Evolutionary conservation across 2,888 invertebrate species (phyloP).

Genomic region (Acrobasis repandana): DNA sequence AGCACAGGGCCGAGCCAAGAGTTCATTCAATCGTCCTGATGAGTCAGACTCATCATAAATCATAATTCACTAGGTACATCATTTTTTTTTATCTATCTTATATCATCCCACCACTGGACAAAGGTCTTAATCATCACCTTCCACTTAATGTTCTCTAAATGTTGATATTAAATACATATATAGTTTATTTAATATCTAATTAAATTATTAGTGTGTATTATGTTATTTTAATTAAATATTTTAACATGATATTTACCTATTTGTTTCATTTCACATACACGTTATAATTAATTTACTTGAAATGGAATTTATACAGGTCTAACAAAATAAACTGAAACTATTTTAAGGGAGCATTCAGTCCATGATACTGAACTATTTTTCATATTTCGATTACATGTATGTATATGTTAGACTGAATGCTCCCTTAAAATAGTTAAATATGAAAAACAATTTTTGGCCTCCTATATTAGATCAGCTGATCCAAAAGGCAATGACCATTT

Average conservation of each 20-base stretch:
- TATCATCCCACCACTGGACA: no score
- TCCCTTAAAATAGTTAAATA: no score
- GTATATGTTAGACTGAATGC: no score
- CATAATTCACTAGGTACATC: neutral
- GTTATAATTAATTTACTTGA: neutral
- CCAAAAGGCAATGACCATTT: no score
- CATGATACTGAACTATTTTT: no score
- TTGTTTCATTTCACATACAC: neutral
- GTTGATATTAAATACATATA: neutral
- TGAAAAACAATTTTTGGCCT: no score
- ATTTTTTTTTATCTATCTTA: neutral
- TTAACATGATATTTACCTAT: neutral
- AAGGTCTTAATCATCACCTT: no score
- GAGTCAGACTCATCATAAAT: neutral
- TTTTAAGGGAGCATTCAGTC: no score
- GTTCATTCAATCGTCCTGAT: neutral
- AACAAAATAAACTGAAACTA: no score
- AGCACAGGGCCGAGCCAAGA: slow-evolving; percentile 5
- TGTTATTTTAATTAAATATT: neutral
- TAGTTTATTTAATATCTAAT: neutral
- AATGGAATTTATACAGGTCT: no score
- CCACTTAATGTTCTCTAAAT: neutral
- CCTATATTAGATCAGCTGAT: no score
- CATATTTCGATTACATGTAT: no score
- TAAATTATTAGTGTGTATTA: neutral